Evolutionary conservation across 2,888 invertebrate species (phyloP).

Genomic region (Xestia c-nigrum): DNA sequence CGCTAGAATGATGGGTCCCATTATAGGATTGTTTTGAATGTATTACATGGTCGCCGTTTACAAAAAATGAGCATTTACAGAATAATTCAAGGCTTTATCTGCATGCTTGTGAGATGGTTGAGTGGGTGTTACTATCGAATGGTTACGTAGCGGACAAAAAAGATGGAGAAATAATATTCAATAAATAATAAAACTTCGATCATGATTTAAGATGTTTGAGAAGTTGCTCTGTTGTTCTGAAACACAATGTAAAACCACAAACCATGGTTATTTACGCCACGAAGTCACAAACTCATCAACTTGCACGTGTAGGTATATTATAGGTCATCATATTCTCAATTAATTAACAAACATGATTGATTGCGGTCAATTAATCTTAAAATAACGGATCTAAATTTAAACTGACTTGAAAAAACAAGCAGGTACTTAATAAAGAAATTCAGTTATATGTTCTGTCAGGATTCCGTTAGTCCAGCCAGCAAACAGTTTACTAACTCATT

Average conservation of each 20-base stretch:
- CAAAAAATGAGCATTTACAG: constrained; percentile 56
- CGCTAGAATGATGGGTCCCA: constrained; percentile 57
- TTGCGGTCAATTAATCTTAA: constrained; percentile 17
- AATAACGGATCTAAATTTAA: constrained; percentile 19
- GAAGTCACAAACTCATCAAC: background rate
- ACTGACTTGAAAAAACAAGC: constrained; percentile 1
- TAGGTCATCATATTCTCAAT: background rate
- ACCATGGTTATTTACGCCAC: background rate
- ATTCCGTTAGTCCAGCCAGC: constrained; percentile 31
- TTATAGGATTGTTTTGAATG: constrained; percentile 67
- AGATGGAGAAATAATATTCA: constrained; percentile 1
- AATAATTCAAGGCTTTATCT: constrained; percentile 49
- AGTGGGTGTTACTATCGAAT: constrained; percentile 34
- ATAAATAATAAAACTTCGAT: background rate
- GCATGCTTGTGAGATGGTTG: constrained; percentile 32
- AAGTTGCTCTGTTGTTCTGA: background rate
- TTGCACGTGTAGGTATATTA: background rate
- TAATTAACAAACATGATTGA: background rate
- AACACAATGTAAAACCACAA: constrained; percentile 12
- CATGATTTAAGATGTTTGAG: background rate
- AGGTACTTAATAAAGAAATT: constrained; percentile 22
- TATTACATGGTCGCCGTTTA: constrained; percentile 72
- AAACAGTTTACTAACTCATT: constrained; percentile 36
- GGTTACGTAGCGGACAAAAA: constrained; percentile 23
- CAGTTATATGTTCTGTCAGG: constrained; percentile 19